Base-by-base conservation (phyloP, 1,140 invertebrate genomes). In the Drosophila carrolli region DNA sequence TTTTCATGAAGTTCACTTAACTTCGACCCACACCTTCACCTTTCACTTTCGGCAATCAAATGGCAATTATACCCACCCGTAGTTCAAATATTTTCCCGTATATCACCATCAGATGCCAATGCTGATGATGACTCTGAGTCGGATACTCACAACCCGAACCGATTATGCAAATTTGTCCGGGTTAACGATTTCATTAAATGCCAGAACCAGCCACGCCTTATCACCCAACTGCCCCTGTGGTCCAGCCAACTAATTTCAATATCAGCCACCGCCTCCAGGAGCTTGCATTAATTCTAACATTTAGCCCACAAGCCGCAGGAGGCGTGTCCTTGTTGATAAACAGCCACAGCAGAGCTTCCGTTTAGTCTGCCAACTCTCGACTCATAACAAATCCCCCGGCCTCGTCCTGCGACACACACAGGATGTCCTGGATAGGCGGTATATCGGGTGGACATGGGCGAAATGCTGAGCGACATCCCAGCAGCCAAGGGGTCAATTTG, bases 151-250 rank as follows among this genome's bases (percentile, higher is more conserved):
- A 9, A 8, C 37, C 63, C 27, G 19, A 50, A 79, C 67, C 78
- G 79, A 65, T 86, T 88, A 86, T 86, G 82, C 51, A 88, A 86
- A 88, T 86, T 82, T 79, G 63, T 48, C 32, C 35, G 67, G 60
- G 55, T 46, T 66, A 88, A 88, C 70, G 83, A 79, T 79, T 82
- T 86, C 82, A 86, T 86, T 86, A 88, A 75, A 78, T 57, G 63
- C 40, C 65, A 71, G 44, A 44, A 44, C 46, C 54, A 56, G 73
- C 56, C 79, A 72, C 79, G 70, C 70, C 75, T 61, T 84, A 66
- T 82, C 80, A 58, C 50, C 44, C 44, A 40, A 54, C 51, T n/a
- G 38, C 23, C 44, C 61, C 75, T 44, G 50, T 14, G 74, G 43
- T 40, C 50, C 43, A 37, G 27, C 44, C 61, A 53, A 83, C 83